A percentile compares a stretch with the other conserved stretches of the same genome.
phyloP scores from a whole-genome alignment of 2,888 invertebrate species.

The Scelioninae gen. 1 region DNA sequence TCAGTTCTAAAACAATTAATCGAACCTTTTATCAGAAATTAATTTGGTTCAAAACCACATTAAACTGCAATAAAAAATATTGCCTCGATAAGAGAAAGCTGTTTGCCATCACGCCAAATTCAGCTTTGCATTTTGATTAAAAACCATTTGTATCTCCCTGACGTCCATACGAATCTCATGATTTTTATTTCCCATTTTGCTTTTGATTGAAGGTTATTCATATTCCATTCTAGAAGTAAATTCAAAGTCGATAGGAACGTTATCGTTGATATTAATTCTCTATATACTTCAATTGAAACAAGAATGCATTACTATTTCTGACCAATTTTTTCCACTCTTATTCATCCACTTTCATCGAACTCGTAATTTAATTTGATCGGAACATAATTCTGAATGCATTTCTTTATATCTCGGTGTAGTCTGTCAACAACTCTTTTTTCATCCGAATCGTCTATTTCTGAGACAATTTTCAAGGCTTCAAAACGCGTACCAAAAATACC shows the following conservation, averaged over 20 bases:
- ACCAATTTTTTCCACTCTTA: background rate
- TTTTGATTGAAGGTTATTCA: constrained; percentile 20
- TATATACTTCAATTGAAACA: background rate
- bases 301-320: constrained; percentile 4
- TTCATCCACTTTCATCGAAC: too few relatives aligned
- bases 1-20: too few relatives aligned
- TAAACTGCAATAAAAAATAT: background rate
- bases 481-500: constrained; percentile 22
- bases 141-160: constrained; percentile 14
- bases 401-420: background rate
- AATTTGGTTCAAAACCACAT: too few relatives aligned
- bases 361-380: too few relatives aligned
- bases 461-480: constrained; percentile 14
- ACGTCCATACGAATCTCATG: background rate
- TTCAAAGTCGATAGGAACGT: background rate
- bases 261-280: constrained; percentile 3
- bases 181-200: constrained; percentile 4
- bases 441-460: constrained; percentile 26
- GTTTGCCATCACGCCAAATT: constrained; percentile 1
- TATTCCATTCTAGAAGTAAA: constrained; percentile 1
- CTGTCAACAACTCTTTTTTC: constrained; percentile 8
- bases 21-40: too few relatives aligned
- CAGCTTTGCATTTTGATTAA: background rate
- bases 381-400: background rate
- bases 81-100: background rate